These are phyloP conservation scores for Cephus runcator DNA, from an alignment of 2,888 invertebrate species.

Conservation along the genomic window DNA sequence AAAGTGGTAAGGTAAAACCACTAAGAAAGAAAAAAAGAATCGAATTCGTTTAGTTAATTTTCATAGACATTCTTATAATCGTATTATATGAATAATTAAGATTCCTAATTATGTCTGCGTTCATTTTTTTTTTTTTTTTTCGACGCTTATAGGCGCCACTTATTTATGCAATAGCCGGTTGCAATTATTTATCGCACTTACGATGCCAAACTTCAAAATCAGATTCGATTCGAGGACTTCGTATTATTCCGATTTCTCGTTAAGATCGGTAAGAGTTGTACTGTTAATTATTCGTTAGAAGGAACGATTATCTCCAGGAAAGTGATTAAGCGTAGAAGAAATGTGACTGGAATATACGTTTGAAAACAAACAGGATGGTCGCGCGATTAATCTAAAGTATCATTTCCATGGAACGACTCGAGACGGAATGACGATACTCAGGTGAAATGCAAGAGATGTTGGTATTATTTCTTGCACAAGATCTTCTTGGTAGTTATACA, in stretches of 20 bases:
- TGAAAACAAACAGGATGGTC: not conserved
- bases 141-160: not conserved
- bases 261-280: not conserved
- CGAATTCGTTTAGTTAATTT: not conserved
- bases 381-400: not conserved
- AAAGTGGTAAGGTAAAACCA: not conserved
- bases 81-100: not conserved
- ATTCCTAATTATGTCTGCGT: not conserved
- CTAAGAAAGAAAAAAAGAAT: not conserved
- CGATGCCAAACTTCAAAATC: not conserved
- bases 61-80: not conserved
- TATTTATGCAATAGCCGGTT: not conserved
- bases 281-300: not conserved
- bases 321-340: not conserved
- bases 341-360: not conserved
- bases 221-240: not conserved
- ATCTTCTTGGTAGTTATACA: not conserved
- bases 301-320: not conserved
- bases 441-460: not conserved
- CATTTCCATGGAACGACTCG: not conserved
- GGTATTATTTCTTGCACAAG: constrained; percentile 2
- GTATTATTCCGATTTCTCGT: not conserved
- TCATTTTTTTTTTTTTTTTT: not conserved
- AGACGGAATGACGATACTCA: not conserved
- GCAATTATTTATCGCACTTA: not conserved